Percentiles rank a stretch among this genome's conserved stretches.
These are phyloP conservation scores for Tenthredo notha DNA, from an alignment of 2,888 invertebrate species.

Conservation along the genomic window DNA sequence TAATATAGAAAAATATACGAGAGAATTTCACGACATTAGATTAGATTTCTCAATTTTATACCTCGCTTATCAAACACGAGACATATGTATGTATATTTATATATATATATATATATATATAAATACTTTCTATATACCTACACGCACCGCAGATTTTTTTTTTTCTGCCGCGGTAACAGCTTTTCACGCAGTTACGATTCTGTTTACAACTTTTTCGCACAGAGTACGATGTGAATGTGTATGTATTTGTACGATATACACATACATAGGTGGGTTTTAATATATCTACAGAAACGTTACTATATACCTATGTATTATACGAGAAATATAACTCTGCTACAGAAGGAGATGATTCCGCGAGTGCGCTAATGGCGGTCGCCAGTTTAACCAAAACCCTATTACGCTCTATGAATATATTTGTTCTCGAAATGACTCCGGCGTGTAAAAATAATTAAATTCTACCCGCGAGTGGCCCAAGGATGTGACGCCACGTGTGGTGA, in stretches of 20 bases:
- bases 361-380: slow-evolving; percentile 15
- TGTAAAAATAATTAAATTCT: slow-evolving; percentile 53
- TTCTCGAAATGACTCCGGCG: slow-evolving; percentile 46
- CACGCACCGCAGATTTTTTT: background rate
- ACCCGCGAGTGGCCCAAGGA: slow-evolving; percentile 20
- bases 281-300: background rate
- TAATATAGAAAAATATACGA: background rate
- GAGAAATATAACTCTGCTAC: background rate
- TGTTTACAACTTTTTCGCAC: background rate
- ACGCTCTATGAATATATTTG: slow-evolving; percentile 54
- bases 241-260: background rate
- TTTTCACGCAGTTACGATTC: slow-evolving; percentile 14
- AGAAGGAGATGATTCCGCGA: slow-evolving; percentile 4
- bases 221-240: background rate
- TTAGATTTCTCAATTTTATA: slow-evolving; percentile 29
- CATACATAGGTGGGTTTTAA: background rate
- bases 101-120: too few species aligned
- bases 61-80: background rate
- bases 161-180: background rate
- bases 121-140: too few species aligned
- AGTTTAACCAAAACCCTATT: slow-evolving; percentile 45
- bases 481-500: slow-evolving; percentile 37
- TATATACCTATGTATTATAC: background rate
- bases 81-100: too few species aligned
- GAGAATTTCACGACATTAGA: slow-evolving; percentile 5